These are phyloP conservation scores for Lerema accius DNA, from an alignment of 1,140 invertebrate species.

Conservation along the genomic window DNA sequence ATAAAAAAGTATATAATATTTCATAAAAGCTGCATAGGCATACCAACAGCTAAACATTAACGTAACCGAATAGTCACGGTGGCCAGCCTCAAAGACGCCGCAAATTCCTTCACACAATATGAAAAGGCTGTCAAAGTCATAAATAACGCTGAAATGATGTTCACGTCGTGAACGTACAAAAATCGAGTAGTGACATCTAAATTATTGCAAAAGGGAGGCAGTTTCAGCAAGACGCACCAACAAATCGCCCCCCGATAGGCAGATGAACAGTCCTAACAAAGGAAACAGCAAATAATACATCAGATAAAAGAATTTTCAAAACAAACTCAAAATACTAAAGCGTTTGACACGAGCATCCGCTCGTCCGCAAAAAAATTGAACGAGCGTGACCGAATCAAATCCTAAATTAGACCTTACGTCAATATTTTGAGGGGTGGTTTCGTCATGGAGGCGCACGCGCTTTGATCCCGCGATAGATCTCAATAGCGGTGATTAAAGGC, in stretches of 20 bases:
- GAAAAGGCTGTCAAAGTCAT: slow-evolving; percentile 67
- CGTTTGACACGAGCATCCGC: slow-evolving; percentile 82
- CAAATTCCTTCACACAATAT: slow-evolving; percentile 67
- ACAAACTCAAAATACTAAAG: slow-evolving; percentile 82
- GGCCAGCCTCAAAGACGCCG: slow-evolving; percentile 66
- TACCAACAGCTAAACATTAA: slow-evolving; percentile 46
- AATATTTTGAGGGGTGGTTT: slow-evolving; percentile 71
- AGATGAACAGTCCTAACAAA: slow-evolving; percentile 77
- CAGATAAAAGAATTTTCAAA: slow-evolving; percentile 83
- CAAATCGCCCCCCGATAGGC: slow-evolving; percentile 70
- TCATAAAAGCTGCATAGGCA: slow-evolving; percentile 7
- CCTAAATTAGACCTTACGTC: slow-evolving; percentile 66
- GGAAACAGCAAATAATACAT: slow-evolving; percentile 78
- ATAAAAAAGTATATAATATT: neutral
- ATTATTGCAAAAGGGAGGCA: slow-evolving; percentile 74
- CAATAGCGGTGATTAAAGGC: slow-evolving; percentile 82
- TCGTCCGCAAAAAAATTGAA: slow-evolving; percentile 69
- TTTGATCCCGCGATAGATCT: slow-evolving; percentile 81
- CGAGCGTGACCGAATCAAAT: slow-evolving; percentile 60
- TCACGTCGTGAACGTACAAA: slow-evolving; percentile 62
- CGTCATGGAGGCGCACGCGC: slow-evolving; percentile 60
- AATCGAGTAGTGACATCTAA: slow-evolving; percentile 78
- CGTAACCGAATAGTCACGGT: slow-evolving; percentile 66
- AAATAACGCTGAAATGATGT: slow-evolving; percentile 76
- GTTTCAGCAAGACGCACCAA: slow-evolving; percentile 64